Conservation (phyloP, 2,113 vertebrate genomes). For the Engystomops pustulosus region DNA sequence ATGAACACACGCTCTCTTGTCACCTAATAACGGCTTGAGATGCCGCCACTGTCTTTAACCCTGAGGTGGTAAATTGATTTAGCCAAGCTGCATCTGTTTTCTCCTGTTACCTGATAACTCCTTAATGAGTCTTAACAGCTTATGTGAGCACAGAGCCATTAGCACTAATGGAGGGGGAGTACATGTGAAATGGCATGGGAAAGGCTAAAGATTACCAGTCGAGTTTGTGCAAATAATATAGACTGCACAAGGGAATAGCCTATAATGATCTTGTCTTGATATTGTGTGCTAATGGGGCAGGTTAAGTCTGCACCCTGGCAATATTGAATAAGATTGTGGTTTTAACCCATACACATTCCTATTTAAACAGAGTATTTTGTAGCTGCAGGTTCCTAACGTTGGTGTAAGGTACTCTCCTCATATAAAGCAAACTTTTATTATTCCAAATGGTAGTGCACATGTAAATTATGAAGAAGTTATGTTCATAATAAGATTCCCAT, state of each 20-base stretch:
- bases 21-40: conserved; percentile 67
- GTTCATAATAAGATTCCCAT: no score
- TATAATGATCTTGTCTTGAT: conserved; percentile 63
- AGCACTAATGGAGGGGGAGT: conserved; percentile 77
- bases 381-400: conserved; percentile 3
- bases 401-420: background rate
- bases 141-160: conserved; percentile 84
- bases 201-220: conserved; percentile 75
- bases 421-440: background rate
- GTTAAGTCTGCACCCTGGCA: conserved; percentile 58
- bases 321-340: conserved; percentile 22
- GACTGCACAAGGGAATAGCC: conserved; percentile 60
- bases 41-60: conserved; percentile 74
- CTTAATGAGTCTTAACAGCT: conserved; percentile 85
- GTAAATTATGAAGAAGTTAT: no score
- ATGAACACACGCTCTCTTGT: conserved; percentile 67
- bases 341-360: conserved; percentile 16
- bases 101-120: conserved; percentile 79
- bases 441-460: no score
- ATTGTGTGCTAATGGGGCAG: conserved; percentile 65
- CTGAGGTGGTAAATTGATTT: conserved; percentile 78
- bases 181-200: conserved; percentile 73
- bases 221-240: conserved; percentile 66
- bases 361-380: background rate
- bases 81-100: conserved; percentile 80